Base-by-base conservation (phyloP, 2,888 invertebrate species). In the Epistrophe eligans region DNA sequence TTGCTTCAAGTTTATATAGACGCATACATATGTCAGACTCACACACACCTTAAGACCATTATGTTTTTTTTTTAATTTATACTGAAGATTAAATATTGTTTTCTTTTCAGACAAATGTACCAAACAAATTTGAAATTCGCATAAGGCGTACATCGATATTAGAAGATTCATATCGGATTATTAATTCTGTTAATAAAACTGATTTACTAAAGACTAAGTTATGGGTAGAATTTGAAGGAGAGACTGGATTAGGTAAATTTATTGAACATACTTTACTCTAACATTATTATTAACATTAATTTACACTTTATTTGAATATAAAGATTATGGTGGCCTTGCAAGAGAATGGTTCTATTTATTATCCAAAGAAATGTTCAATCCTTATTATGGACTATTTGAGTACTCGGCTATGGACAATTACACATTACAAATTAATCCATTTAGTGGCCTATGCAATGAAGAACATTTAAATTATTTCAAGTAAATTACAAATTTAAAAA, bases 361-460 rank as follows among this genome's bases (percentile, higher is more conserved):
- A 13, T 99, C 99, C 1, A 99, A 99, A 93, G 99, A 99, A 94
- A 99, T 99, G 98, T 99, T 99, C 94, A 99, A 99, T 94, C 99
- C 99, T 0, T 99, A 99, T 93, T 99, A 99, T 93, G 99, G 99
- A 0, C 95, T 99, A 74, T 99, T 99, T 94, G 99, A 99, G 94
- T 99, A 99, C 94, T 99, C 99, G 1, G 99, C 99, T 7, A 99
- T 99, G 99, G 99, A 99, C 93, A 99, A 99, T 94, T 99, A 99
- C 93, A 99, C 99, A 24, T 95, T 99, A 73, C 99, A 99, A 95
- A 99, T 99, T 90, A 99, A 99, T 94, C 99, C 99, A 84, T 97
- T 97, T 93, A 99, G 99, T 88, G 99, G 99, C 45, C 95, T 99
- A 84, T 99, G 99, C 93, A 99, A 99, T 92, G 99, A 99, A 93